Evolutionary conservation across 2,888 invertebrate genomes (phyloP).

Genomic region (Apamea epomidion): DNA sequence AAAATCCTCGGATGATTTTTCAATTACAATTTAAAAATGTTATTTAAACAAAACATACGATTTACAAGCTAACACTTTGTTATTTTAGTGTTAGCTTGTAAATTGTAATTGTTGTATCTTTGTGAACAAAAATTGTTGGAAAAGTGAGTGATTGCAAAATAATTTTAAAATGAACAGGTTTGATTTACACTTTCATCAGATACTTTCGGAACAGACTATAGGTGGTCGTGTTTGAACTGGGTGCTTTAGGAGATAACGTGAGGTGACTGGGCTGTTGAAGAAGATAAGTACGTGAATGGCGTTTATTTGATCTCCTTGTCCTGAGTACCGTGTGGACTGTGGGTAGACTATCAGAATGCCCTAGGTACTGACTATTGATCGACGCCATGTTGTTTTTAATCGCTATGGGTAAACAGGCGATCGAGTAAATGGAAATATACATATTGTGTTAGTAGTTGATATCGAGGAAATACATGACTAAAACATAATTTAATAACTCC

Average conservation of each 20-base stretch:
- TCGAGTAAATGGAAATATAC: neutral
- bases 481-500: neutral
- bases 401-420: neutral
- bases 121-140: no score
- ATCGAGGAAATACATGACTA: neutral
- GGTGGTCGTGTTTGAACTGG: constrained; percentile 4
- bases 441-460: neutral
- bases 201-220: constrained; percentile 5
- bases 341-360: neutral
- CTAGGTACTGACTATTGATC: neutral
- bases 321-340: neutral
- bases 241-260: constrained; percentile 27
- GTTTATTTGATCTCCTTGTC: constrained; percentile 12
- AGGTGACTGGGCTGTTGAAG: neutral
- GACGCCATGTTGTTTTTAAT: neutral
- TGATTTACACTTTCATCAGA: neutral
- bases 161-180: neutral
- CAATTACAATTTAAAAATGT: neutral
- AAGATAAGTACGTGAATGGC: neutral
- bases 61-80: no score
- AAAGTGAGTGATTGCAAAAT: neutral
- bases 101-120: no score
- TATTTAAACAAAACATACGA: neutral
- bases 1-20: no score
- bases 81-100: no score